phyloP scores from a whole-genome alignment of 2,113 vertebrate genomes.

The Xiphophorus hellerii region DNA sequence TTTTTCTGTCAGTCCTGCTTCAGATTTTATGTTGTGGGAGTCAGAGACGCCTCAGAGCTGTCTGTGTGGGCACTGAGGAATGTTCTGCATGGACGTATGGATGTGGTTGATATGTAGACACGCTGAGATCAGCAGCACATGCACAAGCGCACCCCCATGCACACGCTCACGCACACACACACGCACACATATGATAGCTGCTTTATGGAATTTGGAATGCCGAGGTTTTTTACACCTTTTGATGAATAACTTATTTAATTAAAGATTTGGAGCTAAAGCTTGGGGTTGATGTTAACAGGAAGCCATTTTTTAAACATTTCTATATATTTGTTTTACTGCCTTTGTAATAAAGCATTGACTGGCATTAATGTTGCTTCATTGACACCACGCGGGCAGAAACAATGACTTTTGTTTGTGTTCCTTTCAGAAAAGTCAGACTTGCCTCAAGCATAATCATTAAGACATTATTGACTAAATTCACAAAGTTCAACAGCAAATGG shows the following conservation, averaged over 20 bases:
- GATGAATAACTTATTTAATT: slow-evolving; percentile 68
- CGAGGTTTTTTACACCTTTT: slow-evolving; percentile 44
- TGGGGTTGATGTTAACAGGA: slow-evolving; percentile 44
- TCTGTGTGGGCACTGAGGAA: slow-evolving; percentile 37
- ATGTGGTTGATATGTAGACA: slow-evolving; percentile 8
- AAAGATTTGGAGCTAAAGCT: slow-evolving; percentile 46
- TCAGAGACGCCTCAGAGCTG: slow-evolving; percentile 24
- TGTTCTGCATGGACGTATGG: slow-evolving; percentile 27
- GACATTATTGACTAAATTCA: too few species aligned
- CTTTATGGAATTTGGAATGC: slow-evolving; percentile 37
- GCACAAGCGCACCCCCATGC: neutral
- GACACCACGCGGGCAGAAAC: neutral
- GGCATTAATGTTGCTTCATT: neutral
- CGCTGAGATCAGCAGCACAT: neutral
- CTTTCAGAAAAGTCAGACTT: neutral
- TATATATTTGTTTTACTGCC: neutral
- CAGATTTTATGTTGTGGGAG: slow-evolving; percentile 20
- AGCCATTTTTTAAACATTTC: slow-evolving; percentile 5
- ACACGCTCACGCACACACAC: neutral
- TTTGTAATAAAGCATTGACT: neutral
- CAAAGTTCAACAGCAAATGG: too few species aligned
- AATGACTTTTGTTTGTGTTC: neutral
- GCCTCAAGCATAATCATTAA: too few species aligned
- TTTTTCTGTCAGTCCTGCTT: slow-evolving; percentile 30
- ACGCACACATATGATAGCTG: neutral